phyloP scores from a whole-genome alignment of 1,140 invertebrate species.

The Magallana ariakensis region DNA sequence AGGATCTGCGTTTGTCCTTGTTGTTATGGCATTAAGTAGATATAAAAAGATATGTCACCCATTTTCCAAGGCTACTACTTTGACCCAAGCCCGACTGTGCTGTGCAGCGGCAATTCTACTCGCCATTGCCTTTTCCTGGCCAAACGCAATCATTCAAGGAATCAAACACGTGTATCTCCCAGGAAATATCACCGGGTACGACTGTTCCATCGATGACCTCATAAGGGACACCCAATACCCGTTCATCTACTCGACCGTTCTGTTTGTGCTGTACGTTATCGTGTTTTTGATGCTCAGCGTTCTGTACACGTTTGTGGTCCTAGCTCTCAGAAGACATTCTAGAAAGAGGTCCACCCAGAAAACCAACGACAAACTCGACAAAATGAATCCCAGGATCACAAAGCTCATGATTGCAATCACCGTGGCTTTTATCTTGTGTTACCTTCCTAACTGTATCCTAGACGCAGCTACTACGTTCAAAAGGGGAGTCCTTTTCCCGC shows the following conservation, averaged over 20 bases:
- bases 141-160: constrained; percentile 53
- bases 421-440: constrained; percentile 44
- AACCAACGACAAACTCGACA: constrained; percentile 11
- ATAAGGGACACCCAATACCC: constrained; percentile 50
- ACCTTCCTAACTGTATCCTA: constrained; percentile 43
- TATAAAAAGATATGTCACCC: constrained; percentile 55
- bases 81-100: constrained; percentile 36
- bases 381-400: constrained; percentile 39
- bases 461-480: constrained; percentile 40
- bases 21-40: constrained; percentile 51
- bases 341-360: neutral
- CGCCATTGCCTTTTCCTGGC: constrained; percentile 52
- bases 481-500: constrained; percentile 26
- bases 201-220: constrained; percentile 51
- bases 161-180: constrained; percentile 40
- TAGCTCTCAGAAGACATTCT: constrained; percentile 14
- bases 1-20: constrained; percentile 57
- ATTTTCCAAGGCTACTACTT: constrained; percentile 40
- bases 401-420: constrained; percentile 52
- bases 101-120: constrained; percentile 41
- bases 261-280: constrained; percentile 50
- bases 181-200: constrained; percentile 56
- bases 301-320: constrained; percentile 44
- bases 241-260: constrained; percentile 48
- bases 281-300: constrained; percentile 50